A percentile compares a stretch with the other conserved stretches of the same genome.
Conservation (phyloP, 1,140 invertebrate species). For the Temnothorax nylanderi region DNA sequence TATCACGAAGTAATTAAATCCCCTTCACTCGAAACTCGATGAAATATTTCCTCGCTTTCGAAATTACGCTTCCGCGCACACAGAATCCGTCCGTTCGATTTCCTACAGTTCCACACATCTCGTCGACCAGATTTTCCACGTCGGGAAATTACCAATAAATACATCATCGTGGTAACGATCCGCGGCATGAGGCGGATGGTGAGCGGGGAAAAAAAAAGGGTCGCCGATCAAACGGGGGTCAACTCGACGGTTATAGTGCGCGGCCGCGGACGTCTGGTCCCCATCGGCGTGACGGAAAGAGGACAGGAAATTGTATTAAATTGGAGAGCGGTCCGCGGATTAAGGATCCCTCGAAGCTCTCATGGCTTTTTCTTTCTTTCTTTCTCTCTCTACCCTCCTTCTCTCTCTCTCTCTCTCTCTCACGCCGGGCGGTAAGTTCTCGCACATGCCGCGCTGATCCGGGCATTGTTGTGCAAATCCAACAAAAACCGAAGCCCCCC, state of each 20-base stretch:
- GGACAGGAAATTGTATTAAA: conserved; percentile 80
- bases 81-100: background rate
- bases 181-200: background rate
- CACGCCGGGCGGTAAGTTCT: conserved; percentile 67
- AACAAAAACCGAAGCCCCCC: conserved; percentile 76
- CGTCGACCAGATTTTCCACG: conserved; percentile 16
- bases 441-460: conserved; percentile 76
- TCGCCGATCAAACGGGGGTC: conserved; percentile 64
- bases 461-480: conserved; percentile 80
- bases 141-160: conserved; percentile 56
- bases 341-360: conserved; percentile 75
- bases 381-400: conserved; percentile 48
- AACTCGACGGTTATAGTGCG: conserved; percentile 61
- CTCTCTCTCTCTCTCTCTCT: conserved; percentile 46
- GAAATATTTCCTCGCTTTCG: background rate
- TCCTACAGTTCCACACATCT: conserved; percentile 22
- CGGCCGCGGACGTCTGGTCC: conserved; percentile 59
- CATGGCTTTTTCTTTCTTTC: conserved; percentile 53
- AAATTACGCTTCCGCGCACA: background rate
- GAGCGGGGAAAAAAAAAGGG: conserved; percentile 50
- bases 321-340: conserved; percentile 78
- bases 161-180: conserved; percentile 18
- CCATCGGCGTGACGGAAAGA: conserved; percentile 68
- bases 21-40: background rate
- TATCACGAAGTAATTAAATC: conserved; percentile 16